These are phyloP conservation scores for Rhynchomys soricoides DNA, from an alignment of 2,113 vertebrate species.

Conservation along the genomic window DNA sequence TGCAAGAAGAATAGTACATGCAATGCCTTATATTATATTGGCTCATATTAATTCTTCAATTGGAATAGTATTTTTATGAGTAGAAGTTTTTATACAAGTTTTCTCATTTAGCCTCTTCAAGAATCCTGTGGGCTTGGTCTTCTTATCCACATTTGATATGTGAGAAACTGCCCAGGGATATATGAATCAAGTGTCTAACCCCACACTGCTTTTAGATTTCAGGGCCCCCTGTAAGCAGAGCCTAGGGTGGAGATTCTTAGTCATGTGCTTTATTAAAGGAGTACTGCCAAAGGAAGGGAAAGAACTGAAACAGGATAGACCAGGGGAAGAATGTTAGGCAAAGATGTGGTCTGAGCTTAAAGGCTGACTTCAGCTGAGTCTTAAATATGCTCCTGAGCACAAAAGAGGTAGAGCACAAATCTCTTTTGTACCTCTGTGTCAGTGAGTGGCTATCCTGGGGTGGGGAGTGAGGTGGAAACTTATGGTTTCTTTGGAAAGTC, in stretches of 20 bases:
- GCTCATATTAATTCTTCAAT: conserved; percentile 5
- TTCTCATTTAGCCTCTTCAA: background rate
- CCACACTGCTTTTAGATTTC: background rate
- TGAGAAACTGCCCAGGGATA: background rate
- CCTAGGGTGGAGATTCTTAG: background rate
- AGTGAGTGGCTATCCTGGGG: background rate
- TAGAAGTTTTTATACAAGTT: background rate
- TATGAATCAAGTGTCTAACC: background rate
- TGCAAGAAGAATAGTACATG: background rate
- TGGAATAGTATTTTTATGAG: background rate
- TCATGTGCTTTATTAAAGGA: background rate
- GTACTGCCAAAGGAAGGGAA: background rate
- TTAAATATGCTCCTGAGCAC: background rate
- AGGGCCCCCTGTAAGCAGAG: background rate
- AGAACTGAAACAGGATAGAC: background rate
- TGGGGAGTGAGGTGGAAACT: too few species aligned
- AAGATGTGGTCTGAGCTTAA: background rate
- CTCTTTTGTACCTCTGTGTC: background rate
- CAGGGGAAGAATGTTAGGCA: background rate
- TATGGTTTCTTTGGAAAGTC: too few species aligned
- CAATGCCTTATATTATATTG: background rate
- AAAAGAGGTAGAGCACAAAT: background rate
- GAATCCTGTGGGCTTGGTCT: background rate
- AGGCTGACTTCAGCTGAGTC: background rate
- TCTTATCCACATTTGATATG: background rate